phyloP scores from a whole-genome alignment of 2,113 vertebrate genomes.

The Ameiurus melas region DNA sequence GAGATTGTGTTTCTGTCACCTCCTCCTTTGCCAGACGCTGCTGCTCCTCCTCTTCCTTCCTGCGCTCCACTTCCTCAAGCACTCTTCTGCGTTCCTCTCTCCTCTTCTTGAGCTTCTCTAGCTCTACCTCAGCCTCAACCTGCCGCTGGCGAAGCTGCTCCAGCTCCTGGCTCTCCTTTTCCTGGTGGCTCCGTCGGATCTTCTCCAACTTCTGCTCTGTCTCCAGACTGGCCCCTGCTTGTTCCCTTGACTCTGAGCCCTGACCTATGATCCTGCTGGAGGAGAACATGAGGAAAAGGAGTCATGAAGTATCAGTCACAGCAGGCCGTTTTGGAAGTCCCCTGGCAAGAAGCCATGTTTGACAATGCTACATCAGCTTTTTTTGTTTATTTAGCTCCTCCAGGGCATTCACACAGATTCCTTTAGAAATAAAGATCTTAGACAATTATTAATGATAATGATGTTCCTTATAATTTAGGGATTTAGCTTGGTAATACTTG shows the following conservation, averaged over 20 bases:
- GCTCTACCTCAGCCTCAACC: conserved; percentile 67
- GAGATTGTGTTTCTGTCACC: conserved; percentile 52
- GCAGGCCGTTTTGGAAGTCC: conserved; percentile 19
- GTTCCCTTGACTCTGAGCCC: conserved; percentile 47
- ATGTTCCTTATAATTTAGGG: not conserved
- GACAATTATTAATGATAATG: not conserved
- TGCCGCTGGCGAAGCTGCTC: conserved; percentile 64
- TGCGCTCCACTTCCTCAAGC: conserved; percentile 65
- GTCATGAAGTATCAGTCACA: conserved; percentile 20
- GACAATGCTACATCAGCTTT: conserved; percentile 22
- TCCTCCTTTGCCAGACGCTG: conserved; percentile 68
- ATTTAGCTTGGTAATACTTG: not conserved
- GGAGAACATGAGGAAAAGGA: not conserved
- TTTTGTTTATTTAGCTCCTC: conserved; percentile 19
- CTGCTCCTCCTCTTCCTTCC: conserved; percentile 66
- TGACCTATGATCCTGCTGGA: conserved; percentile 17
- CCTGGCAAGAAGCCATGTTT: conserved; percentile 34
- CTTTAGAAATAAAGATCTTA: not conserved
- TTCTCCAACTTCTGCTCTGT: conserved; percentile 74
- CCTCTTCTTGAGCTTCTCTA: conserved; percentile 73
- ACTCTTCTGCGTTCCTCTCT: conserved; percentile 64
- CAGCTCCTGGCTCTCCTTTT: conserved; percentile 70
- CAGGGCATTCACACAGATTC: not conserved
- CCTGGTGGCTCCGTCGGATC: conserved; percentile 66
- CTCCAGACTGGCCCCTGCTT: conserved; percentile 61